Conservation (phyloP, 2,888 invertebrate species). For the Nycteola revayana region DNA sequence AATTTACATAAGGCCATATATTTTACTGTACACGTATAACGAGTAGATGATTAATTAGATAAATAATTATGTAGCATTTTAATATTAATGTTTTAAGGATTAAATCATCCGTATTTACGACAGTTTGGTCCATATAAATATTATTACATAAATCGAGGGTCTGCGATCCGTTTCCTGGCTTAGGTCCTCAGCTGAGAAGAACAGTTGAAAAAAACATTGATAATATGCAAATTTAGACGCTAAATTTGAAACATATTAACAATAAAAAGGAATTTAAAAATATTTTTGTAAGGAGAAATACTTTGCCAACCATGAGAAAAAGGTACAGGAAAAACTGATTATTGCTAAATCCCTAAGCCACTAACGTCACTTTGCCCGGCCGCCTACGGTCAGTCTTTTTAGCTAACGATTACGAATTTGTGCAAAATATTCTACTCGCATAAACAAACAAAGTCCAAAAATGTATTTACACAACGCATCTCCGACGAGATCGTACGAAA, state of each 20-base stretch:
- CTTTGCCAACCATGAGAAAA: too few relatives aligned
- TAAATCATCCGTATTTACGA: constrained; percentile 78
- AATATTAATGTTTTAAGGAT: constrained; percentile 75
- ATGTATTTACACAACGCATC: constrained; percentile 74
- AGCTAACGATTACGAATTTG: constrained; percentile 78
- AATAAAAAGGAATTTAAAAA: too few relatives aligned
- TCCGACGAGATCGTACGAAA: constrained; percentile 57
- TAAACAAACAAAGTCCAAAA: constrained; percentile 68
- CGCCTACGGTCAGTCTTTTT: constrained; percentile 80
- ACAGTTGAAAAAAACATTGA: neutral
- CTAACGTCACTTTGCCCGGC: constrained; percentile 68
- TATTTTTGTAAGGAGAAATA: too few relatives aligned
- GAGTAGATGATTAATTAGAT: constrained; percentile 77
- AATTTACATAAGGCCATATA: constrained; percentile 81
- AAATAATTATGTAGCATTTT: constrained; percentile 70
- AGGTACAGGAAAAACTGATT: too few relatives aligned
- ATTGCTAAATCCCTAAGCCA: constrained; percentile 62
- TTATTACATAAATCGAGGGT: constrained; percentile 72
- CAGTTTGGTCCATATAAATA: constrained; percentile 81
- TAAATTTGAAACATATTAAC: too few relatives aligned
- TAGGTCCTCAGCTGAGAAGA: constrained; percentile 55
- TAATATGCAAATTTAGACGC: too few relatives aligned
- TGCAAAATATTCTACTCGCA: constrained; percentile 79
- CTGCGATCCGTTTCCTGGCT: constrained; percentile 51
- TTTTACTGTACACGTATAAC: constrained; percentile 79